Evolutionary conservation across 2,797 vertebrate species (phyloP).

Genomic region (Darevskia nairensis): DNA sequence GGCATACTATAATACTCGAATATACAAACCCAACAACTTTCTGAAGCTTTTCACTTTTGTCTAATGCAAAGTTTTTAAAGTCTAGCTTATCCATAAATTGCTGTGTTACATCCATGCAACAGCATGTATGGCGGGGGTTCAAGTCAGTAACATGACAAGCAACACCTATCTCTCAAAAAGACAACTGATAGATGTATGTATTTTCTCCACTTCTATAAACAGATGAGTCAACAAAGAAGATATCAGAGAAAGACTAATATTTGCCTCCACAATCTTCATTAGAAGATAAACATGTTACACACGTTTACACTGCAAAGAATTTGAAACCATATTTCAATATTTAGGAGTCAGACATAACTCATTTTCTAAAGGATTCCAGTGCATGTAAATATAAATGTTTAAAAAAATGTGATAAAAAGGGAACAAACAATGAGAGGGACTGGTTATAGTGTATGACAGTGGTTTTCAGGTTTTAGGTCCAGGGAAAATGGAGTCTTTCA

Average conservation of each 20-base stretch:
- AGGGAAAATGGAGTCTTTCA: background rate
- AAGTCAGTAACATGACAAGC: background rate
- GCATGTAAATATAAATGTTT: background rate
- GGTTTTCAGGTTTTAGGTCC: background rate
- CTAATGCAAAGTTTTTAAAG: constrained; percentile 47
- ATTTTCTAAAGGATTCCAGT: constrained; percentile 52
- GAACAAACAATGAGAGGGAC: background rate
- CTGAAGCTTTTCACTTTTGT: constrained; percentile 36
- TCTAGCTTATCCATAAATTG: constrained; percentile 47
- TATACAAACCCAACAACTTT: constrained; percentile 41
- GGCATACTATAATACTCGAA: constrained; percentile 53
- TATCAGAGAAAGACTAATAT: constrained; percentile 77
- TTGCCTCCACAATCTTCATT: constrained; percentile 69
- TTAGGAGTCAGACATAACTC: constrained; percentile 44
- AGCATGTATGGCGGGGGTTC: constrained; percentile 26
- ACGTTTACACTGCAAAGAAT: constrained; percentile 44
- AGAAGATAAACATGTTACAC: constrained; percentile 50
- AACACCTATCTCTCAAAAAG: constrained; percentile 50
- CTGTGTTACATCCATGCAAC: constrained; percentile 23
- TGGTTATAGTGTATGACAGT: background rate
- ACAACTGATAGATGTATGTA: constrained; percentile 69
- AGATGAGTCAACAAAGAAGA: constrained; percentile 79
- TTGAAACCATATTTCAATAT: constrained; percentile 56
- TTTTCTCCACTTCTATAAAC: constrained; percentile 75
- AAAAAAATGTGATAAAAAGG: background rate